Evolutionary conservation across 2,888 invertebrate genomes (phyloP), one percentile per base, ranked within the genome.

Genomic region (Onchidella celtica): DNA sequence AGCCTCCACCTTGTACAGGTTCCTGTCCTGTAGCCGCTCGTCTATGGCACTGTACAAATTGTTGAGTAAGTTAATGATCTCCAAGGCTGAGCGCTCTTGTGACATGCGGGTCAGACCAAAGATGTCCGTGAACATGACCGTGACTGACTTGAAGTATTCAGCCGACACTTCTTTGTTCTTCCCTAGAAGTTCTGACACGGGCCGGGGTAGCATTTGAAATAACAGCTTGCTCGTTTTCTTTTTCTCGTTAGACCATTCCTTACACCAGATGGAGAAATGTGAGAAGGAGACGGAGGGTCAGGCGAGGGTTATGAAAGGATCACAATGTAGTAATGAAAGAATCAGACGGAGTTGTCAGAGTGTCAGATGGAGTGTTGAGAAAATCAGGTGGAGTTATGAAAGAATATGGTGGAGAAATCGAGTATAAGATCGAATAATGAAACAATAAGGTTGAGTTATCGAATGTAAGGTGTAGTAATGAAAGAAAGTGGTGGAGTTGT

Each of bases 1-100:
- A 2, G 89, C 89, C 63, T 89, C 89, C 38, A 89, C 89, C 77
- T 89, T 89, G 83, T 89, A 89, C 6, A 89, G 87, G 55, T 89
- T 88, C 47, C 85, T 86, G 34, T 82, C 78, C 59, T 83, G 87
- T 9, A 89, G 82, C 65, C 82, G 80, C 40, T 87, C 86, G 65
- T 89, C 89, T 73, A 89, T 86, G 11, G 83, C 77, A 2, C 81
- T 85, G 82, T 88, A 89, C 36, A 89, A 77, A 21, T 82, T 85
- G 82, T 88, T 89, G 81, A 89, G 76, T 27, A 89, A 79, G 11
- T 82, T 80, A 63, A 89, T 86, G 40, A 89, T 78, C 36, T 89
- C 86, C 75, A 87, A 85, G 2, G 89, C 87, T 11, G 86, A 77
- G 38, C 85, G 81, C 69, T 84, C 85, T n/a, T 81, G 70, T n/a